Base-by-base conservation (phyloP, 2,888 invertebrate genomes). In the Beris chalybata region DNA sequence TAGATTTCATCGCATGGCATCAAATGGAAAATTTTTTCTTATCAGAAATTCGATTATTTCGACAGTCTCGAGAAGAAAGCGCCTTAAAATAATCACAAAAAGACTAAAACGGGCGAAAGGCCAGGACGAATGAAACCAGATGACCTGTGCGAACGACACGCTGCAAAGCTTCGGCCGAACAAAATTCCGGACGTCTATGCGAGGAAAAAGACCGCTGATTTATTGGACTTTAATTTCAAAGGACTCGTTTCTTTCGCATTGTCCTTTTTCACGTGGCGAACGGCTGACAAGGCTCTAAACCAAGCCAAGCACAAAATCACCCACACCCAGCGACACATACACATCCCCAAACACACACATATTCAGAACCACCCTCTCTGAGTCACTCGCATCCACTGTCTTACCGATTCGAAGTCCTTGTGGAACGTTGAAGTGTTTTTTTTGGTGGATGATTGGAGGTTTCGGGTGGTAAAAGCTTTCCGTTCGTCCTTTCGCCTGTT, bases 161-260 rank as follows among this genome's bases (percentile, higher is more conserved):
- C 48, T 48, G 13, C 15, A 48, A 48, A 53, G 53, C 43, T 61
- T 30, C 31, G 31, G 9, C 30, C 38, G n/a, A 32, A 5, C 32
- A 7, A 32, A 32, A 32, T n/a, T 32, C 32, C 5, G 38, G 38
- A 38, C 38, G 38, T 38, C 38, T 38, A 53, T 29, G 31, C 52
- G 53, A 31, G 63, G 63, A 66, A 67, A 67, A 67, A 63, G 61
- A 63, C 63, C 61, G 66, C 66, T 67, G 66, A 67, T 67, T 67
- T 67, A 67, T 67, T 67, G 66, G 63, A 63, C 43, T 67, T 67
- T 61, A 67, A 67, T 67, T 67, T 67, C 47, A 56, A 67, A 67
- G 63, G 48, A 56, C 61, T 53, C 29, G 12, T 53, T 15, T 53
- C 47, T 53, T 15, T 53, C 47, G 32, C 55, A 38, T 30, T 38